Base-by-base conservation (phyloP, 2,797 vertebrate genomes). In the Syncerus caffer region DNA sequence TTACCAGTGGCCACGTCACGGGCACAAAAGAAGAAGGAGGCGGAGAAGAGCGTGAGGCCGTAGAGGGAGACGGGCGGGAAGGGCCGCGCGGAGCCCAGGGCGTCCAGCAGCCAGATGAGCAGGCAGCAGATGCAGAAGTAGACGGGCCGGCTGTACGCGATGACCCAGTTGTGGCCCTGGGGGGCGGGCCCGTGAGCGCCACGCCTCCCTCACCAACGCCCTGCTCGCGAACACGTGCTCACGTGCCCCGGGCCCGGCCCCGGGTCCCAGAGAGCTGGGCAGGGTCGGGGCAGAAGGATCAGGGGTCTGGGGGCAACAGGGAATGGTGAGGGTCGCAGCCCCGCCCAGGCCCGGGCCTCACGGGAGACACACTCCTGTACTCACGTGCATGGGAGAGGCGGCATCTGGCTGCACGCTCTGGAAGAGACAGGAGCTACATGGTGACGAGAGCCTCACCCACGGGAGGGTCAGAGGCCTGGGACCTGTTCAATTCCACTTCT, bases 101-200 rank as follows among this genome's bases (percentile, higher is more conserved):
- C 90, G 87, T 99, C 99, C 96, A 99, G 99, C 97, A 99, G 98
- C 99, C 99, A 99, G 98, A 99, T 99, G 98, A 99, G 98, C 90
- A 99, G 97, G 45, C 99, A 99, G 98, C 99, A 99, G 98, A 99
- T 96, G 97, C 99, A 99, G 98, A 99, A 99, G 98, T 99, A 99
- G 83, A 99, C 99, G 0, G 99, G 99, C 29, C 99, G 99, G 97
- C 99, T 99, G 98, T 99, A 99, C 29, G 99, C 99, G 0, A 99
- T 99, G 98, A 99, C 99, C 99, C 99, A 99, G 98, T 99, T 99
- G 98, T 99, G 99, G 51, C 99, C 99, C 99, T 99, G 98, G 76
- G 55, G 85, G 96, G 89, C 38, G 27, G 45, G 87, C 85, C 34
- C 4, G 31, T 93, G 38, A 97, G 15, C 31, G 53, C 13, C n/a